These are phyloP conservation scores for Ranitomeya variabilis DNA, from an alignment of 2,113 vertebrate species.

Conservation along the genomic window DNA sequence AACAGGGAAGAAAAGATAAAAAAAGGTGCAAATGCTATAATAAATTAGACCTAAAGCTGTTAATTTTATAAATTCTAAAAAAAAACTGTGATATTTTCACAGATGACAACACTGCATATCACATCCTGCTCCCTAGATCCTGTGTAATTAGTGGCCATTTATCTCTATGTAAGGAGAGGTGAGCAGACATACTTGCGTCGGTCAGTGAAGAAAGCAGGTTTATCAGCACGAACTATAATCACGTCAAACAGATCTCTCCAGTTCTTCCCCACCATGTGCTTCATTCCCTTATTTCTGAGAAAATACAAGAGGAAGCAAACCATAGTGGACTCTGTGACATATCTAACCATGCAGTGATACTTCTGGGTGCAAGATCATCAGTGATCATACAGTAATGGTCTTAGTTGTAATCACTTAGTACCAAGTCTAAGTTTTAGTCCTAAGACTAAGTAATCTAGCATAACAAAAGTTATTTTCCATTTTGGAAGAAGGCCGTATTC, in stretches of 20 bases:
- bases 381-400: background rate
- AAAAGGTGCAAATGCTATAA: too few relatives aligned
- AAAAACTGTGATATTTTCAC: too few relatives aligned
- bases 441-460: too few relatives aligned
- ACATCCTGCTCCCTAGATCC: too few relatives aligned
- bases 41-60: too few relatives aligned
- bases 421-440: too few relatives aligned
- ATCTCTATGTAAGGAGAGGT: background rate
- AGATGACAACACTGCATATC: too few relatives aligned
- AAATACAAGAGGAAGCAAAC: background rate
- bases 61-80: too few relatives aligned
- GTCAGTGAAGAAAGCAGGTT: conserved; percentile 85
- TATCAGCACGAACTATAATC: conserved; percentile 83
- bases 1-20: too few relatives aligned
- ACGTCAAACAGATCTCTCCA: conserved; percentile 85
- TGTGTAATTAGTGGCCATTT: background rate
- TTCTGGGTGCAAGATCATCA: background rate
- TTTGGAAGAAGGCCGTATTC: too few relatives aligned
- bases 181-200: conserved; percentile 75
- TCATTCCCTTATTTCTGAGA: conserved; percentile 82
- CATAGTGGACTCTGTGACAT: background rate
- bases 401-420: background rate
- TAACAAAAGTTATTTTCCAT: too few relatives aligned
- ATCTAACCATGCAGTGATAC: background rate
- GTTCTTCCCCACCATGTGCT: conserved; percentile 80